phyloP scores from a whole-genome alignment of 1,140 invertebrate genomes.

The Diachasma alloeum region DNA sequence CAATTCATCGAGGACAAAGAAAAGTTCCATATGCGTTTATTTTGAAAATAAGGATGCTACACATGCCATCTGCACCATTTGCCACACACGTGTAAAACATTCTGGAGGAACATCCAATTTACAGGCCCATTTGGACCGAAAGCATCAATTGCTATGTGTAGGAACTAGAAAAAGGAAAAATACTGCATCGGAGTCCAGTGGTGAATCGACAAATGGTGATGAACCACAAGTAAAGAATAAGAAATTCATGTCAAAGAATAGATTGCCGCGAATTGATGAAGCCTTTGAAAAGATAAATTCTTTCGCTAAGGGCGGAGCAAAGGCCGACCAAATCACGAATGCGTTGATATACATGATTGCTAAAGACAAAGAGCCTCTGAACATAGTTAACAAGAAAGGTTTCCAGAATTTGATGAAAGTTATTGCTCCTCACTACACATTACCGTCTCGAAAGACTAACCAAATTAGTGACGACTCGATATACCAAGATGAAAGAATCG shows the following conservation, averaged over 20 bases:
- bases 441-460: constrained; percentile 49
- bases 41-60: not conserved
- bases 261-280: not conserved
- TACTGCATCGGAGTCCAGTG: not conserved
- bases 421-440: constrained; percentile 52
- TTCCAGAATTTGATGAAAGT: constrained; percentile 54
- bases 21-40: not conserved
- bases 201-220: not conserved
- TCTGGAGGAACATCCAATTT: not conserved
- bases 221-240: not conserved
- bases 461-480: constrained; percentile 38
- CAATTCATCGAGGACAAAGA: not conserved
- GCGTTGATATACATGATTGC: constrained; percentile 51
- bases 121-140: not conserved
- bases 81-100: not conserved
- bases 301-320: not conserved
- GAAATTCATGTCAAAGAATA: not conserved
- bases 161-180: not conserved
- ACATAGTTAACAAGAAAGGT: constrained; percentile 56
- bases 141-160: not conserved
- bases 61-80: not conserved
- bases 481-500: constrained; percentile 25
- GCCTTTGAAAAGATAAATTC: not conserved
- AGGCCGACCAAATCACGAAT: constrained; percentile 32
- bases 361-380: constrained; percentile 54